phyloP scores from a whole-genome alignment of 2,797 vertebrate species.

The Centropyge bicolor region DNA sequence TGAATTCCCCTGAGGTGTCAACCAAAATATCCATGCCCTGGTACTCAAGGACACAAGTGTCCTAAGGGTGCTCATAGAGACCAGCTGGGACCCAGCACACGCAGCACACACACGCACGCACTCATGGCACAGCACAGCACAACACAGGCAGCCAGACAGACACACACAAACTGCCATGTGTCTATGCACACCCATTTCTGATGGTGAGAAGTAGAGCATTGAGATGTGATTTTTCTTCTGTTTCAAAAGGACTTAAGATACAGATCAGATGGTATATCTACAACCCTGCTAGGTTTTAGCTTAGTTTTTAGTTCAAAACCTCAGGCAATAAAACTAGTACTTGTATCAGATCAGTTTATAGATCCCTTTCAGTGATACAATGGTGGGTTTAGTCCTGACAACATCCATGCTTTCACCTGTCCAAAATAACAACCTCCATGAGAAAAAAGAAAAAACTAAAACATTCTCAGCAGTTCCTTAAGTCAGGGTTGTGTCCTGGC shows the following conservation, averaged over 20 bases:
- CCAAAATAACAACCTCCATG: conserved; percentile 1
- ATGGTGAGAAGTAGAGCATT: neutral
- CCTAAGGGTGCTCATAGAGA: conserved; percentile 61
- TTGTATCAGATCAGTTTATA: neutral
- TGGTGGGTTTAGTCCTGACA: neutral
- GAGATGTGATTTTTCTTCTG: neutral
- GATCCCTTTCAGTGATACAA: neutral
- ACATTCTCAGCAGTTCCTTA: conserved; percentile 23
- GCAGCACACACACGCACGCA: conserved; percentile 50
- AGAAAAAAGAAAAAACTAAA: conserved; percentile 47
- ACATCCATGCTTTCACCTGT: neutral
- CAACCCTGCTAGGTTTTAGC: neutral
- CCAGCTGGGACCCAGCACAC: conserved; percentile 73
- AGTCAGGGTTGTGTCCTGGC: conserved; percentile 16
- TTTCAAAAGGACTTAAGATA: neutral
- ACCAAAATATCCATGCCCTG: conserved; percentile 51
- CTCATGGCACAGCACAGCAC: conserved; percentile 28
- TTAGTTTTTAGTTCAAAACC: no score
- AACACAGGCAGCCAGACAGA: conserved; percentile 42
- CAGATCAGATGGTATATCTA: neutral
- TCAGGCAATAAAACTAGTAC: no score
- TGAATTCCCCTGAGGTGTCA: conserved; percentile 51
- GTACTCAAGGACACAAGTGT: conserved; percentile 69
- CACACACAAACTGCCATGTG: conserved; percentile 19
- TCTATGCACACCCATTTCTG: neutral